These are phyloP conservation scores for Cactoblastis cactorum DNA, from an alignment of 2,888 invertebrate species.

Conservation along the genomic window DNA sequence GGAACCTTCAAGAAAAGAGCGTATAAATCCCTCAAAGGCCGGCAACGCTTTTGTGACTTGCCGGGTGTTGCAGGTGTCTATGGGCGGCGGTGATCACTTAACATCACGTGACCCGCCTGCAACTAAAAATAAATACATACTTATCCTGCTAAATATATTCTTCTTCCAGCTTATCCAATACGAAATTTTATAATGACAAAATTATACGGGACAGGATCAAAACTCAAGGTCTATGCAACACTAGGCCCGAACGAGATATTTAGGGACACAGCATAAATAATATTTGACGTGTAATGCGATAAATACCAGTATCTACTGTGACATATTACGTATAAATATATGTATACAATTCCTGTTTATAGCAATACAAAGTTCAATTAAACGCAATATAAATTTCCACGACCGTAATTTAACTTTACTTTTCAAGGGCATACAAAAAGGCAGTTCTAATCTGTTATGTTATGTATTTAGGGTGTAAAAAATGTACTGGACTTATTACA, in stretches of 20 bases:
- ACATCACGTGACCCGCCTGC: too few relatives aligned
- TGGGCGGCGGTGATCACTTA: too few relatives aligned
- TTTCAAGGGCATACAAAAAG: not conserved
- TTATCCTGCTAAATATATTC: too few relatives aligned
- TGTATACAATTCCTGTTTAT: too few relatives aligned
- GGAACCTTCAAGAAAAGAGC: too few relatives aligned
- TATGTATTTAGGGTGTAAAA: not conserved
- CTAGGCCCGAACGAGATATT: not conserved
- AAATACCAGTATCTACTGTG: conserved; percentile 25
- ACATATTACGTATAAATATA: conserved; percentile 6
- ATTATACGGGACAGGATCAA: not conserved
- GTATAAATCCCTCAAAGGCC: too few relatives aligned
- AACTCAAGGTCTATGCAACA: not conserved
- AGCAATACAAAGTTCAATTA: conserved; percentile 13
- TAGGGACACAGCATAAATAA: conserved; percentile 1
- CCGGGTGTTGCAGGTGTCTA: too few relatives aligned
- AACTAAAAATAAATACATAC: too few relatives aligned
- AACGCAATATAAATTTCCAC: not conserved
- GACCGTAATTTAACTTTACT: not conserved
- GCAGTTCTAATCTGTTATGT: not conserved
- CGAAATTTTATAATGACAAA: too few relatives aligned
- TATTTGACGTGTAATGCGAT: conserved; percentile 42
- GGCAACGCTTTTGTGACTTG: too few relatives aligned
- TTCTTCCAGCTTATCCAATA: too few relatives aligned
- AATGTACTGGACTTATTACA: not conserved